phyloP scores from a whole-genome alignment of 2,888 invertebrate species.

The Kuschelorhynchus macadamiae region DNA sequence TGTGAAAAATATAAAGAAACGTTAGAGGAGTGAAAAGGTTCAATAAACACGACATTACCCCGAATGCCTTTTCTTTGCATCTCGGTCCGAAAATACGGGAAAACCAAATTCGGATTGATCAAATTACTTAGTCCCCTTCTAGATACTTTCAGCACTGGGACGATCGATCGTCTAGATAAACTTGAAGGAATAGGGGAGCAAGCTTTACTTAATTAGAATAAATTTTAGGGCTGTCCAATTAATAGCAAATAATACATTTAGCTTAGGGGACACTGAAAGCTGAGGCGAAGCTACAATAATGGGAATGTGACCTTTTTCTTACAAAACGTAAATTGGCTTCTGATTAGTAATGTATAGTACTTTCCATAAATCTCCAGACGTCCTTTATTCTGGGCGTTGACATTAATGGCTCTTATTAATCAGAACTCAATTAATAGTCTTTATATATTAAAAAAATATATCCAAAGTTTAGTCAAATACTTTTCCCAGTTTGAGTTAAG shows the following conservation, averaged over 20 bases:
- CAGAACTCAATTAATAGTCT: too few relatives aligned
- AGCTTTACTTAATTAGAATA: slow-evolving; percentile 57
- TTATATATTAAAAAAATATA: too few relatives aligned
- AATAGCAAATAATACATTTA: slow-evolving; percentile 53
- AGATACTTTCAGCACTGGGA: slow-evolving; percentile 30
- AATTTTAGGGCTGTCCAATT: slow-evolving; percentile 58
- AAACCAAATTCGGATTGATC: slow-evolving; percentile 39
- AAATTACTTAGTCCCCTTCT: slow-evolving; percentile 33
- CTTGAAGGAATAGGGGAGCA: slow-evolving; percentile 51
- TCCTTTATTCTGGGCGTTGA: too few relatives aligned
- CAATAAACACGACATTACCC: background rate
- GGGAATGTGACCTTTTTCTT: slow-evolving; percentile 35
- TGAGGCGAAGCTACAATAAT: slow-evolving; percentile 29
- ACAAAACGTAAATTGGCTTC: slow-evolving; percentile 30
- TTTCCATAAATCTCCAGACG: slow-evolving; percentile 24
- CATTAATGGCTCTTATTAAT: too few relatives aligned
- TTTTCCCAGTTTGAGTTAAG: too few relatives aligned
- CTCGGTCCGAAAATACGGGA: slow-evolving; percentile 16
- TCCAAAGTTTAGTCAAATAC: too few relatives aligned
- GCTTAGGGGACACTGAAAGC: slow-evolving; percentile 24
- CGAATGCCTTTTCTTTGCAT: slow-evolving; percentile 20
- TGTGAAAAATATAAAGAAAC: too few relatives aligned
- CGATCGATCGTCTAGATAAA: slow-evolving; percentile 43
- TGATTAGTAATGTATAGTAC: slow-evolving; percentile 18
- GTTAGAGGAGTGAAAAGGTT: too few relatives aligned